These are phyloP conservation scores for Phacellophora camtschatica DNA, from an alignment of 30 jellyfish, hydroid and myxozoan genomes.

Conservation along the genomic window DNA sequence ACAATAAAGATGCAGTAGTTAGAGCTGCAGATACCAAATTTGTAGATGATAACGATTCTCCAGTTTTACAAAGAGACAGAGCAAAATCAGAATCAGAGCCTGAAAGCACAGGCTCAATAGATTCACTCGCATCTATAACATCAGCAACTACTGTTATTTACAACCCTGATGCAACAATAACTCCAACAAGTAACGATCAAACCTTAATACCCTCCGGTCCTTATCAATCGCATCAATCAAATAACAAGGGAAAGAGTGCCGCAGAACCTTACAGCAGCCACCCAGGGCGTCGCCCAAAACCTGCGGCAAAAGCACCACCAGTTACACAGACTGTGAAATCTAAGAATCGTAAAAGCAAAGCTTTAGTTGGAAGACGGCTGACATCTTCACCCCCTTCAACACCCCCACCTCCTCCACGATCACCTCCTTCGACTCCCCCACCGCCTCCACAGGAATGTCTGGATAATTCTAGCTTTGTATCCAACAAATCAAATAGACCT, in stretches of 20 bases:
- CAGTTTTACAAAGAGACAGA: background rate
- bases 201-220: constrained; percentile 4
- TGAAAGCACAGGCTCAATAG: constrained; percentile 66
- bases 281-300: constrained; percentile 62
- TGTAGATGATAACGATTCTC: background rate
- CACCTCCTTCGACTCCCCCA: constrained; percentile 83
- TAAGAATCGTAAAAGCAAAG: constrained; percentile 32
- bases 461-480: background rate
- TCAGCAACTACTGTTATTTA: constrained; percentile 51
- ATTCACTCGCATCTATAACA: constrained; percentile 32
- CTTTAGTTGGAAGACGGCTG: constrained; percentile 39
- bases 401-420: constrained; percentile 83
- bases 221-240: constrained; percentile 18
- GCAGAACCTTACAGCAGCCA: constrained; percentile 79
- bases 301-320: constrained; percentile 46
- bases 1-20: background rate
- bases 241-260: background rate
- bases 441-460: constrained; percentile 55
- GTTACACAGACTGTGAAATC: background rate
- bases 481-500: constrained; percentile 19
- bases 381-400: constrained; percentile 69
- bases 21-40: background rate
- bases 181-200: background rate
- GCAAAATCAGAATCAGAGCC: constrained; percentile 55
- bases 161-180: constrained; percentile 7